Evolutionary conservation across 2,113 vertebrate genomes (phyloP).

Genomic region (Callorhinus ursinus): DNA sequence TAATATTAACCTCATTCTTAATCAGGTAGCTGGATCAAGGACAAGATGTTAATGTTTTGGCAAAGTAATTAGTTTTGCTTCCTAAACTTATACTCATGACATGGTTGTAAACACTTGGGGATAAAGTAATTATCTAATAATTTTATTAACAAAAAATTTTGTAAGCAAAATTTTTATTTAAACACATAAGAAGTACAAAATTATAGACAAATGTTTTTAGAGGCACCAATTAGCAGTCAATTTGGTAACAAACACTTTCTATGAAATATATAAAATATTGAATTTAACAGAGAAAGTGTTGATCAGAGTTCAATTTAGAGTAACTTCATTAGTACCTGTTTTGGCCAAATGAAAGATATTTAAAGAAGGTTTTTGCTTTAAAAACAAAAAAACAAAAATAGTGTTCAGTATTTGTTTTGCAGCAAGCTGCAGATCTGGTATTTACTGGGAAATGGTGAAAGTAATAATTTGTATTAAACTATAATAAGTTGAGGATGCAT

Average conservation of each 20-base stretch:
- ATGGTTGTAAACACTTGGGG: background rate
- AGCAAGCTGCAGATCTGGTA: background rate
- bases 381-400: background rate
- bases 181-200: background rate
- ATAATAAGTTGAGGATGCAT: background rate
- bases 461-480: background rate
- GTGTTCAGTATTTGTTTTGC: background rate
- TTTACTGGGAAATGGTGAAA: background rate
- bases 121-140: background rate
- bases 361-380: background rate
- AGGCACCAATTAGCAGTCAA: background rate
- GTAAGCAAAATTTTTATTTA: background rate
- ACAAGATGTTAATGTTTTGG: background rate
- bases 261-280: background rate
- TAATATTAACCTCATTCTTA: background rate
- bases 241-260: background rate
- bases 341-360: background rate
- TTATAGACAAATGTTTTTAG: background rate
- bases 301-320: background rate
- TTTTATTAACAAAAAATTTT: constrained; percentile 7
- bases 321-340: background rate
- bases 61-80: background rate
- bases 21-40: background rate
- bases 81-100: background rate
- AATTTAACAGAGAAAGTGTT: background rate